Base-by-base conservation (phyloP, 2,888 invertebrate species). In the Drosophila diplacantha region DNA sequence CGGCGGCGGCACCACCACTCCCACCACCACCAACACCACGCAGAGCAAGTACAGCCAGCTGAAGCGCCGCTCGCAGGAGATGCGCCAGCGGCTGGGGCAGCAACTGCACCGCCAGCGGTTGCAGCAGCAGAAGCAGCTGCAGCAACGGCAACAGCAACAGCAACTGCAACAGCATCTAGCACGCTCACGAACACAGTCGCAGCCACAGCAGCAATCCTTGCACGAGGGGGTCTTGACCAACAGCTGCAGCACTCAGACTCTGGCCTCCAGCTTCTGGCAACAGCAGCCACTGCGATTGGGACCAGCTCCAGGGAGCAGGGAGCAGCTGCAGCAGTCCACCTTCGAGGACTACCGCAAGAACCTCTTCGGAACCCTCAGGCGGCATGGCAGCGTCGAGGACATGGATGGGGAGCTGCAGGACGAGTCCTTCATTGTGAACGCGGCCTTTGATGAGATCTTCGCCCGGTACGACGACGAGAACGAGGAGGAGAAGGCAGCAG, bases 301-400 rank as follows among this genome's bases (percentile, higher is more conserved):
- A 31, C 71, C 37, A 18, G 63, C 22, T 75, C 79, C 24, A 63
- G 59, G 31, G 73, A 75, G 34, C 78, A 76, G 43, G 26, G 76
- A 75, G 32, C 78, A 76, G 39, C 46, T 71, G 52, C 70, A 59
- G 20, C 72, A 67, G 47, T 67, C 78, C 31, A 78, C 63, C 78
- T 47, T 77, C 76, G 85, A 88, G 37, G 88, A 88, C 68, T 88
- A 88, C 70, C 85, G 88, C 20, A 86, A 85, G 69, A 88, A 83
- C 60, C 82, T 87, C 35, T 88, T 88, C 64, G 86, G 65, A 26
- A 65, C 65, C 2, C 31, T 64, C 35, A 32, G 56, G 11, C 20
- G 39, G 9, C 65, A 50, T 24, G 51, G 53, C 64, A 80, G 75
- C 51, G 11, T 61, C 5, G 76, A 75, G 51, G 75, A 56, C 12